phyloP scores from a whole-genome alignment of 2,113 vertebrate genomes.

The Myxocyprinus asiaticus region DNA sequence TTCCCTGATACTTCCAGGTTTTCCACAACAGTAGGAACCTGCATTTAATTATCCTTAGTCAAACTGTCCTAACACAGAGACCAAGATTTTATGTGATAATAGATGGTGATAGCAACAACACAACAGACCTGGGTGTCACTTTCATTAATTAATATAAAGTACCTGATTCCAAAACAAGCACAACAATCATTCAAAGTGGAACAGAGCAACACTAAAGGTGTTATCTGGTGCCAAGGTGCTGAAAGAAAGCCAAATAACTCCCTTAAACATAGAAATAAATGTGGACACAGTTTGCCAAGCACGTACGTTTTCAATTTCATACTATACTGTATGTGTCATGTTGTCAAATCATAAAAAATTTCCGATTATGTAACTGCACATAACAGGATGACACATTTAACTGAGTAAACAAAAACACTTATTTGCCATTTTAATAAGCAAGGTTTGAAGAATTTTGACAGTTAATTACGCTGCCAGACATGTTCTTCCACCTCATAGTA shows the following conservation, averaged over 20 bases:
- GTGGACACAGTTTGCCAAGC: no score
- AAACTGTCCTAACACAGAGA: neutral
- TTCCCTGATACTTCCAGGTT: no score
- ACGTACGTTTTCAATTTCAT: neutral
- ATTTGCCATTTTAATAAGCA: constrained; percentile 1
- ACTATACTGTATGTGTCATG: neutral
- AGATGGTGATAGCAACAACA: no score
- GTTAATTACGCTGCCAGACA: constrained; percentile 4
- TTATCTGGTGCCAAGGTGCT: neutral
- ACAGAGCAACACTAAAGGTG: neutral
- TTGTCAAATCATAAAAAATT: no score
- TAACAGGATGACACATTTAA: neutral
- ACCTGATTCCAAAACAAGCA: constrained; percentile 7
- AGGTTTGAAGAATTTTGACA: neutral
- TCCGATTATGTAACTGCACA: no score
- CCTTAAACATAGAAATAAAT: neutral
- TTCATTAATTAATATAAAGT: no score
- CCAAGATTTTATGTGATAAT: no score
- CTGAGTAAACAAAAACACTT: no score
- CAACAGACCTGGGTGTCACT: no score
- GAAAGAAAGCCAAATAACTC: neutral
- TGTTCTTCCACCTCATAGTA: neutral
- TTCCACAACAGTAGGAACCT: no score
- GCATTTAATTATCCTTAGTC: no score
- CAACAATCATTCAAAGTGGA: neutral